Evolutionary conservation across 2,888 invertebrate species (phyloP).

Genomic region (Tridacna gigas): DNA sequence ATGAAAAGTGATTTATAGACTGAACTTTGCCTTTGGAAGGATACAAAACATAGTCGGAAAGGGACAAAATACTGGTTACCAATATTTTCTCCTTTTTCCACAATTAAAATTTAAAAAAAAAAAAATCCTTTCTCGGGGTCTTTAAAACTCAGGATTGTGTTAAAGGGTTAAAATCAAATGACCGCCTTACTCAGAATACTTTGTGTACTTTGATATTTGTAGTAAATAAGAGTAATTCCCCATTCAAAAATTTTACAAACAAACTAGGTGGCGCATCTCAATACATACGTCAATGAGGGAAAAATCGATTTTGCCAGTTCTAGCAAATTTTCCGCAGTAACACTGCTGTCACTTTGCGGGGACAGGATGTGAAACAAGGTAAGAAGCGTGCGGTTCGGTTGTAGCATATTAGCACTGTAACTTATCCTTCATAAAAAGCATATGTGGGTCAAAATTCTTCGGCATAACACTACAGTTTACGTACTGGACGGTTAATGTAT

Average conservation of each 20-base stretch:
- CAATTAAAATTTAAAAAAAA: neutral
- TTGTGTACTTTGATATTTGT: neutral
- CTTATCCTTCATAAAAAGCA: neutral
- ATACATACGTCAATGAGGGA: slow-evolving; percentile 5
- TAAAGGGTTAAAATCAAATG: too few species aligned
- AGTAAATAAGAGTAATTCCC: neutral
- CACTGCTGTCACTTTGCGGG: slow-evolving; percentile 13
- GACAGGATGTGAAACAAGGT: slow-evolving; percentile 20
- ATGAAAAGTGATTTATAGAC: neutral
- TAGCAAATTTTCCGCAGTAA: slow-evolving; percentile 16
- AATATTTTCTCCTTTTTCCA: slow-evolving; percentile 6
- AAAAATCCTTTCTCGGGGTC: neutral
- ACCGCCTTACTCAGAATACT: too few species aligned
- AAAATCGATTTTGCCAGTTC: slow-evolving; percentile 19
- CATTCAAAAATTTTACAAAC: slow-evolving; percentile 15
- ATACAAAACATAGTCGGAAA: neutral
- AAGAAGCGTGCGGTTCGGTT: neutral
- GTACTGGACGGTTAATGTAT: too few species aligned
- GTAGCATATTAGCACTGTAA: neutral
- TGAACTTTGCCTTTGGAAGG: neutral
- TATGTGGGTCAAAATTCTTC: neutral
- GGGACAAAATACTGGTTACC: neutral
- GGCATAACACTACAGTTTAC: too few species aligned
- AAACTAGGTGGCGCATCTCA: slow-evolving; percentile 7
- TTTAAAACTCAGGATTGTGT: neutral